These are phyloP conservation scores for Microcebus jonahi DNA, from an alignment of 2,113 vertebrate genomes.

Conservation along the genomic window DNA sequence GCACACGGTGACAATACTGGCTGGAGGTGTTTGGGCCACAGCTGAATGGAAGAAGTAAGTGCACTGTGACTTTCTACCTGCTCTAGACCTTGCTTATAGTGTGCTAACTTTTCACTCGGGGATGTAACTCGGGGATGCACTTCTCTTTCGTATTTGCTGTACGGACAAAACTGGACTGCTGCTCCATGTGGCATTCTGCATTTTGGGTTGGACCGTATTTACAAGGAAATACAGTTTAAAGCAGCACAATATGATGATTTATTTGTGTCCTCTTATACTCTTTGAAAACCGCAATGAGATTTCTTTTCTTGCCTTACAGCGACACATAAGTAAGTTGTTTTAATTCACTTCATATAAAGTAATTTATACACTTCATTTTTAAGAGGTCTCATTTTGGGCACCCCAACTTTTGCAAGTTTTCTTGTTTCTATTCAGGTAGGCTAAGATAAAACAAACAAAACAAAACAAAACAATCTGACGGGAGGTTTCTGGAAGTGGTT, in stretches of 20 bases:
- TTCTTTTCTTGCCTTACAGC: background rate
- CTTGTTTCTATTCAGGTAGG: background rate
- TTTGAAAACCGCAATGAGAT: constrained; percentile 20
- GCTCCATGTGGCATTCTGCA: background rate
- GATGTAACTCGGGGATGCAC: background rate
- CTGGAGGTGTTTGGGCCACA: background rate
- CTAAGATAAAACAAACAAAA: constrained; percentile 12
- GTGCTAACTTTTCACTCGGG: background rate
- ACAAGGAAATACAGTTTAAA: background rate
- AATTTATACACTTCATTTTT: background rate
- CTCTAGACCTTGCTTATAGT: background rate
- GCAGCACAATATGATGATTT: background rate
- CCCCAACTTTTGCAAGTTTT: background rate
- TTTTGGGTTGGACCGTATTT: background rate
- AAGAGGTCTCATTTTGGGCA: background rate
- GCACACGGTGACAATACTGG: background rate
- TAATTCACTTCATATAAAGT: background rate
- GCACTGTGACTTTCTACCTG: background rate
- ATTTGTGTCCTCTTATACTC: background rate
- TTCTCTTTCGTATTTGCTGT: background rate
- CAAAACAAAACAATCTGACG: background rate
- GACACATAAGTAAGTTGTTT: background rate
- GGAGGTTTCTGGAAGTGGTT: background rate
- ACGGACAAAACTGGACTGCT: background rate
- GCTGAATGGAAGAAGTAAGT: background rate